A percentile compares a stretch with the other conserved stretches of the same genome.
Evolutionary conservation across 2,888 invertebrate species (phyloP).

Genomic region (Heliothis peltigera): DNA sequence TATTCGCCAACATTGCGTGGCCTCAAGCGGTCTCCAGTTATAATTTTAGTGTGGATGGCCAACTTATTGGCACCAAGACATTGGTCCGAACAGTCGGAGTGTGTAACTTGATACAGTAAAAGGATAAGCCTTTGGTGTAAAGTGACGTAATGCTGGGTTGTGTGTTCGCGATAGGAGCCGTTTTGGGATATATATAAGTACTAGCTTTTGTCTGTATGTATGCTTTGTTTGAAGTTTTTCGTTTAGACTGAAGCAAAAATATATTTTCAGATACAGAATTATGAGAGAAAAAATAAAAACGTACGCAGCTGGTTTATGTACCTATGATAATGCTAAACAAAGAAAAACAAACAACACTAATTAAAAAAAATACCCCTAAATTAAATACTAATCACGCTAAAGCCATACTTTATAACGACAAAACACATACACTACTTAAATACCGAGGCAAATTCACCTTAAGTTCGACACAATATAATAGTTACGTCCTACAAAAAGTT

Average conservation of each 20-base stretch:
- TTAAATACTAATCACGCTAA: background rate
- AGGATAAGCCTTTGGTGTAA: slow-evolving; percentile 56
- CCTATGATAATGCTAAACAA: too few species aligned
- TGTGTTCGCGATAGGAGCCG: slow-evolving; percentile 25
- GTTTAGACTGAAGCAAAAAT: too few species aligned
- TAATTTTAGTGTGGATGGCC: slow-evolving; percentile 57
- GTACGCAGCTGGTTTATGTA: too few species aligned
- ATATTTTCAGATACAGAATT: too few species aligned
- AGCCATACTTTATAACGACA: background rate
- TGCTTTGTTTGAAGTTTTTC: too few species aligned
- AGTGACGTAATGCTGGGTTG: slow-evolving; percentile 2
- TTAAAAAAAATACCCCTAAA: background rate
- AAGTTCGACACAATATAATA: slow-evolving; percentile 36
- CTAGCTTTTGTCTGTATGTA: background rate
- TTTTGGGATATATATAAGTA: background rate
- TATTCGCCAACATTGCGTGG: slow-evolving; percentile 37
- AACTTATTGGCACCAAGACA: slow-evolving; percentile 66
- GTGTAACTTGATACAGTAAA: slow-evolving; percentile 52
- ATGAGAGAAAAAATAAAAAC: too few species aligned
- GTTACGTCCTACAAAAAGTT: slow-evolving; percentile 36
- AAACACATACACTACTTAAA: slow-evolving; percentile 23
- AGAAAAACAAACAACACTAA: background rate
- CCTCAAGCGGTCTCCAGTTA: slow-evolving; percentile 53
- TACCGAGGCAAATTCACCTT: slow-evolving; percentile 16
- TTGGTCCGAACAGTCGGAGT: slow-evolving; percentile 45